These are phyloP conservation scores for Raja brachyura DNA, from an alignment of 2,113 vertebrate species.

Conservation along the genomic window DNA sequence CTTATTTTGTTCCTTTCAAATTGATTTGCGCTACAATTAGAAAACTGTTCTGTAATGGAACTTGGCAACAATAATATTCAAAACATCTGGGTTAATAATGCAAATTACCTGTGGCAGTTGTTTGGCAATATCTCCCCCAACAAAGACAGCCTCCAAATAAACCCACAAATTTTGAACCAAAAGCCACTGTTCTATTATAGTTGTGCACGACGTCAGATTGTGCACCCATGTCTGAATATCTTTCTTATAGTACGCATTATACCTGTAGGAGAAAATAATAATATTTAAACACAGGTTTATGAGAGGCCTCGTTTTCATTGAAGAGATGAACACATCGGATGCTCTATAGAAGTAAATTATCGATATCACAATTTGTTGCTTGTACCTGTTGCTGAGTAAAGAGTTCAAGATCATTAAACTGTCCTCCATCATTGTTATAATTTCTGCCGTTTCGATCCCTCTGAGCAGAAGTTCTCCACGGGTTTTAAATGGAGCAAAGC, in stretches of 20 bases:
- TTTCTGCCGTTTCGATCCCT: constrained; percentile 59
- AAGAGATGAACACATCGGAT: constrained; percentile 27
- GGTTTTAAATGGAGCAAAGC: constrained; percentile 58
- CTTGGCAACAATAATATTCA: neutral
- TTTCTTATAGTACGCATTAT: constrained; percentile 52
- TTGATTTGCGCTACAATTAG: neutral
- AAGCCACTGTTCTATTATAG: constrained; percentile 67
- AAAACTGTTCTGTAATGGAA: neutral
- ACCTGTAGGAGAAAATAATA: constrained; percentile 16
- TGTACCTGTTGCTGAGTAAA: constrained; percentile 64
- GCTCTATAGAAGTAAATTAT: neutral
- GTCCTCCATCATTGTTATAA: constrained; percentile 62
- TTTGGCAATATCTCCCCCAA: constrained; percentile 67
- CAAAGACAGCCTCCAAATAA: constrained; percentile 70
- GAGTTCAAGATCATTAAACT: constrained; percentile 65
- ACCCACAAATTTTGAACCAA: constrained; percentile 69
- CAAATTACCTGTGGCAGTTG: constrained; percentile 64
- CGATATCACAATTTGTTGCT: neutral
- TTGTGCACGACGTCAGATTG: constrained; percentile 60
- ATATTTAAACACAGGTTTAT: neutral
- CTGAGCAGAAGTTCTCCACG: constrained; percentile 64
- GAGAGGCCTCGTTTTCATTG: too few species aligned
- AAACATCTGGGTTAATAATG: neutral
- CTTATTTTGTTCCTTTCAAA: neutral
- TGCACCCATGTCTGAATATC: constrained; percentile 63